Evolutionary conservation across 2,797 vertebrate species (phyloP), one percentile per base, ranked within the genome.

Genomic region (Moxostoma hubbsi): DNA sequence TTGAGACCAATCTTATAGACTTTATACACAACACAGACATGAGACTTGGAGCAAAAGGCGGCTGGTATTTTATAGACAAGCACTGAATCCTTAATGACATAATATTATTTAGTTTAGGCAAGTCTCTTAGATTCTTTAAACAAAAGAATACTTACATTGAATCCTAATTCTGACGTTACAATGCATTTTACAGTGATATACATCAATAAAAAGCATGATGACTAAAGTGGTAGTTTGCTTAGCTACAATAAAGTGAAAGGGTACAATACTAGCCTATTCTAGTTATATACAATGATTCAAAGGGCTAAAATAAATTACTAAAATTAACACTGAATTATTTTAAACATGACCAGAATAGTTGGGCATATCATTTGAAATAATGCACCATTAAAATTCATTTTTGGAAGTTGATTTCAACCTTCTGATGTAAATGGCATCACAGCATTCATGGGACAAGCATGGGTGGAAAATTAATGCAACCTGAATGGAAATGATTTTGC

Each of bases 281-380:
- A 85, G 71, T 79, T 86, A 86, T 86, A 85, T 88, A 89, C 77
- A 81, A 77, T 82, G 86, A 91, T 91, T 92, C 85, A 92, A 92
- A 93, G 88, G 84, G 85, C 94, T 94, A 95, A 86, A 95, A 95
- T 95, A 95, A 95, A 94, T 94, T 94, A 95, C 93, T 94, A 94
- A 88, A 91, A 89, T 87, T 53, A 67, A 49, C 67, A 81, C 78
- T 63, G 72, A 84, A 84, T 81, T 81, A 66, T 84, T 84, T 85
- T 79, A 83, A 84, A 83, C 54, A 81, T 53, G 53, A 77, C 55
- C 81, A 81, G 82, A 75, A 86, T 84, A 89, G 85, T 79, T 85
- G 87, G 72, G 78, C 76, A 77, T 82, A 70, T 71, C 50, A 69
- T 51, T 7, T 81, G 61, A 84, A 88, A 82, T 77, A 86, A 87